These are phyloP conservation scores for Bagarius yarrelli DNA, from an alignment of 2,113 vertebrate species.

Conservation along the genomic window DNA sequence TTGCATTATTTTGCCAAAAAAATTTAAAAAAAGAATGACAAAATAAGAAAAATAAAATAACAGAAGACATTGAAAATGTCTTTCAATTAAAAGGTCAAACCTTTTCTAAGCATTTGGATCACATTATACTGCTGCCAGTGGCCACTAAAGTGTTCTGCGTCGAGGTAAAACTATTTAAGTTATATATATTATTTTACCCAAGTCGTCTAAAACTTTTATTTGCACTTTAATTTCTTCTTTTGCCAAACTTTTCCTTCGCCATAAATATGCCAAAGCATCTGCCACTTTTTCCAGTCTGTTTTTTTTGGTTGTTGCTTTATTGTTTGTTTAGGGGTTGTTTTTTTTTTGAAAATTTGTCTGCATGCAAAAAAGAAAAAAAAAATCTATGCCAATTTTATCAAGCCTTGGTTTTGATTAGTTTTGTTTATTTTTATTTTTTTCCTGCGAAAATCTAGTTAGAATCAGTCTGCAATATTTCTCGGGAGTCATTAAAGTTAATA, in stretches of 20 bases:
- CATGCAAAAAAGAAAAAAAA: conserved; percentile 67
- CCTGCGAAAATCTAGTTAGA: conserved; percentile 73
- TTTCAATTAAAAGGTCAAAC: conserved; percentile 67
- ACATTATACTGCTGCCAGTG: conserved; percentile 61
- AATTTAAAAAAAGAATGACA: not conserved
- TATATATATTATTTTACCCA: conserved; percentile 42
- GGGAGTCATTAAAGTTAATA: conserved; percentile 66
- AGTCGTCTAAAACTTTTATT: conserved; percentile 62
- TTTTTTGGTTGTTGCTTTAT: conserved; percentile 51
- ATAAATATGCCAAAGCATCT: conserved; percentile 87
- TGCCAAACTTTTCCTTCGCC: conserved; percentile 68
- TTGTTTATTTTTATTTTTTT: conserved; percentile 51
- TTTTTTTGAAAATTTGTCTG: conserved; percentile 68
- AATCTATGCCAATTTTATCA: conserved; percentile 84
- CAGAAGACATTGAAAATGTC: conserved; percentile 70
- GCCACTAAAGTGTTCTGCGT: conserved; percentile 62
- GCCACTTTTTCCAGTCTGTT: conserved; percentile 75
- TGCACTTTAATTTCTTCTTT: conserved; percentile 72
- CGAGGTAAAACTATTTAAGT: conserved; percentile 60
- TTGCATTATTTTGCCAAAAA: conserved; percentile 55
- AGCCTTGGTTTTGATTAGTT: conserved; percentile 62
- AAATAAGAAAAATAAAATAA: conserved; percentile 15
- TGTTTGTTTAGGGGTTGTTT: conserved; percentile 59
- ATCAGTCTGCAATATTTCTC: conserved; percentile 77
- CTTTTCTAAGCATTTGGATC: conserved; percentile 62